Evolutionary conservation across 2,113 vertebrate genomes (phyloP), one percentile per base, ranked within the genome.

Genomic region (Callospermophilus lateralis): DNA sequence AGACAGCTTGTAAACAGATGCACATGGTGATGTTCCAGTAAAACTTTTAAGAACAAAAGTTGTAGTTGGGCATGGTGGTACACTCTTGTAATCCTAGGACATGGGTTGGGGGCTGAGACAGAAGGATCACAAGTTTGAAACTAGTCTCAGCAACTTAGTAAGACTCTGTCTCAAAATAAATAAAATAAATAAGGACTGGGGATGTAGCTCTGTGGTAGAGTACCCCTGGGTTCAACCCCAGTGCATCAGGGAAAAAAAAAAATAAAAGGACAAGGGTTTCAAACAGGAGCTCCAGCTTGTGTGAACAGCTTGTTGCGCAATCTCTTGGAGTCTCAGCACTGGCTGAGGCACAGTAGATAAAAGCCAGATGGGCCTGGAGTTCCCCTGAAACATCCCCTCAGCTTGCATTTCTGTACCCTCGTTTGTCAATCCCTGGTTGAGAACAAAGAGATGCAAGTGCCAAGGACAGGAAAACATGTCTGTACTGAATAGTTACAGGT

Each of bases 401-500:
- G 15, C 6, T 39, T 9, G 4, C 45, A 81, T 30, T 9, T 77
- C 9, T 76, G 13, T 51, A 51, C 12, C 48, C 48, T 58, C 19
- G n/a, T 58, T 91, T 39, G 2, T 45, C 0, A 6, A 11, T 28
- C 6, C 28, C 10, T 58, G 3, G 7, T 67, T 34, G 32, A 74
- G 34, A 89, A 80, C 19, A 70, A 42, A 68, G 48, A 51, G 13
- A 42, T 63, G 32, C 15, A 81, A 51, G 8, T 9, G 22, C 34
- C n/a, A 72, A 26, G 22, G 42, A 48, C 80, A 1, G 12, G 9
- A 48, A 7, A 89, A 81, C 30, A 53, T 93, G 74, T 48, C 81
- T 20, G 8, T 63, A 97, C 70, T 96, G 42, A 94, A 97, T 96
- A 86, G 48, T 4, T 74, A 68, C 45, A 70, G 90, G 34, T 51